Base-by-base conservation (phyloP, 2,113 vertebrate genomes). In the Benitochromis conjunctus region DNA sequence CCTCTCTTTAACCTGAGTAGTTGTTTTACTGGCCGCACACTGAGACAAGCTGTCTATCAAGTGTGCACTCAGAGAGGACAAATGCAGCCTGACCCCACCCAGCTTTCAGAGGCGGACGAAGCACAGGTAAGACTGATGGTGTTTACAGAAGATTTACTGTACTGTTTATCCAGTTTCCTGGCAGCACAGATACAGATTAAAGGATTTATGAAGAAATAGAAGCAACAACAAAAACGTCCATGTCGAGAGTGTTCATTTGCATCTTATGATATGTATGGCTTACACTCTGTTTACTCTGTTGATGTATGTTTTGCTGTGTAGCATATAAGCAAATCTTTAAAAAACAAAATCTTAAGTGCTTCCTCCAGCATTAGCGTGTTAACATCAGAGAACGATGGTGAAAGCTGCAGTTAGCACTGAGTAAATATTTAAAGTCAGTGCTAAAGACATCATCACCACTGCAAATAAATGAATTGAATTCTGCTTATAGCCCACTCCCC, bases 381-480 rank as follows among this genome's bases (percentile, higher is more conserved):
- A 89, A 89, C 83, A 64, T 85, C 78, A 85, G 84, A 87, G 9
- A 87, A 88, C 86, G 81, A 88, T 71, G 82, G 46, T 83, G 86
- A 92, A 89, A 83, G 90, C 83, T 86, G 83, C 76, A 88, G 83
- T 93, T 89, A 91, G 91, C 87, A 55, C 86, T 86, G 78, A 89
- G 90, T 93, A 95, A 94, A 95, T 94, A 93, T 93, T 94, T 93
- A 93, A 94, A 92, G 88, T 89, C 93, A 82, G 86, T 85, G 89
- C 93, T 93, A 92, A 95, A 95, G 91, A 94, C 94, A 93, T 94
- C 93, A 92, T 94, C 91, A 83, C 88, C 88, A 88, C 87, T 85
- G 91, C 91, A 95, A 94, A 94, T 94, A 94, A 94, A 95, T 94
- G 92, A 94, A 94, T 92, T 87, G 86, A 92, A 91, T 91, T 91